Conservation (phyloP, 2,797 vertebrate genomes). For the Crocodylus rhombifer region DNA sequence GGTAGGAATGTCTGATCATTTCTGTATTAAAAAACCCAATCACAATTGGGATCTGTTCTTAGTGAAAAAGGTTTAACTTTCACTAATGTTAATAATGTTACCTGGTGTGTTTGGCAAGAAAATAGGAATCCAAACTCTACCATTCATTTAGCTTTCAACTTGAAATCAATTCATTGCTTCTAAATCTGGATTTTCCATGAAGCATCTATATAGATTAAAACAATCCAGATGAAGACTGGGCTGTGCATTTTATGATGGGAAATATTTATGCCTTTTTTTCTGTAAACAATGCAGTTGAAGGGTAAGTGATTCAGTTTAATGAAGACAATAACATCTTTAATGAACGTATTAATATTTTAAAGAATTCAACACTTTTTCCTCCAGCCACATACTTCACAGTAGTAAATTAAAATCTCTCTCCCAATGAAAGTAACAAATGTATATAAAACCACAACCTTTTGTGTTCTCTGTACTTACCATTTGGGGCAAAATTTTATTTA, state of each 20-base stretch:
- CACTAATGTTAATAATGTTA: constrained; percentile 76
- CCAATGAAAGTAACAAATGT: constrained; percentile 1
- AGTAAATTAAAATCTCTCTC: constrained; percentile 10
- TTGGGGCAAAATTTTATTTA: constrained; percentile 1
- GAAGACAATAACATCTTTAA: neutral
- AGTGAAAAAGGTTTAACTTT: constrained; percentile 69
- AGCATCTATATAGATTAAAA: constrained; percentile 57
- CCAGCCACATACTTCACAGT: neutral
- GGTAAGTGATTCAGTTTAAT: neutral
- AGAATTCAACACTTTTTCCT: constrained; percentile 25
- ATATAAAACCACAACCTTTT: neutral
- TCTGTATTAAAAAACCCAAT: constrained; percentile 61
- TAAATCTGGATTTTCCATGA: constrained; percentile 33
- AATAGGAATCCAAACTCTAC: constrained; percentile 63
- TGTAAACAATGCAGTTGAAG: constrained; percentile 31
- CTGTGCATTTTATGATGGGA: constrained; percentile 49
- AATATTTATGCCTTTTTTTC: constrained; percentile 57
- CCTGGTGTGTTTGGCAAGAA: constrained; percentile 59
- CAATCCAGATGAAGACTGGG: constrained; percentile 17
- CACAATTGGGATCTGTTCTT: constrained; percentile 56
- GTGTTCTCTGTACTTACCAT: neutral
- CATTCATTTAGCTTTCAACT: constrained; percentile 76
- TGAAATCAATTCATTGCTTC: constrained; percentile 62
- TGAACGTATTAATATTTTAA: neutral
- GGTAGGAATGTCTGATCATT: constrained; percentile 41